phyloP scores from a whole-genome alignment of 2,797 vertebrate species.

The Synaphobranchus kaupii region DNA sequence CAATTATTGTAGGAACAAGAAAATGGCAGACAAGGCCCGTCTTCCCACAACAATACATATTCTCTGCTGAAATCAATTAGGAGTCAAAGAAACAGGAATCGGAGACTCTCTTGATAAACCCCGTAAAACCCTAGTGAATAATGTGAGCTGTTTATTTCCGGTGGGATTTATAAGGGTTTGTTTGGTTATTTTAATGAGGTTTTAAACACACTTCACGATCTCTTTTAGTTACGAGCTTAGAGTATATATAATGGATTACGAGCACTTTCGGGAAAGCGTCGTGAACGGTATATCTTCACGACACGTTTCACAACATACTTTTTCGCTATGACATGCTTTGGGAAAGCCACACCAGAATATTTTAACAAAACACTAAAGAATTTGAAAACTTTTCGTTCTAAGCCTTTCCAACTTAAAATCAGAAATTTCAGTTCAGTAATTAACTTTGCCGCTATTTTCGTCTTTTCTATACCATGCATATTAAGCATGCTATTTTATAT shows the following conservation, averaged over 20 bases:
- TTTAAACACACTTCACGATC: no score
- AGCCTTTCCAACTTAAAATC: not conserved
- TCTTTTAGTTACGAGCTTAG: no score
- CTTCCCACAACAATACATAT: slow-evolving; percentile 32
- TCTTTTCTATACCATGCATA: slow-evolving; percentile 2
- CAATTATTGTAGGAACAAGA: slow-evolving; percentile 55
- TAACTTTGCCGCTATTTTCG: slow-evolving; percentile 2
- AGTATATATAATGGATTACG: no score
- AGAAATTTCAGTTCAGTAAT: not conserved
- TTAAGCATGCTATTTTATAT: slow-evolving; percentile 3
- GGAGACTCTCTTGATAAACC: not conserved
- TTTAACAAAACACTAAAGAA: no score
- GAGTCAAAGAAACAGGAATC: not conserved
- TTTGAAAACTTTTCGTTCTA: not conserved
- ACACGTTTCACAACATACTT: no score
- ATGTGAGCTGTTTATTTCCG: not conserved
- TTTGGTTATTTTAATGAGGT: slow-evolving; percentile 16
- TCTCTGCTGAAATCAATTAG: slow-evolving; percentile 3
- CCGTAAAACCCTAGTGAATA: not conserved
- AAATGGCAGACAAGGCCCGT: slow-evolving; percentile 45
- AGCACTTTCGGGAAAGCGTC: no score
- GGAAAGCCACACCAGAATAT: no score
- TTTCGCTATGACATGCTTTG: no score
- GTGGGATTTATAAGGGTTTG: not conserved
- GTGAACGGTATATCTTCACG: no score